Evolutionary conservation across 2,797 vertebrate genomes (phyloP).

Genomic region (Chaetophractus vellerosus): DNA sequence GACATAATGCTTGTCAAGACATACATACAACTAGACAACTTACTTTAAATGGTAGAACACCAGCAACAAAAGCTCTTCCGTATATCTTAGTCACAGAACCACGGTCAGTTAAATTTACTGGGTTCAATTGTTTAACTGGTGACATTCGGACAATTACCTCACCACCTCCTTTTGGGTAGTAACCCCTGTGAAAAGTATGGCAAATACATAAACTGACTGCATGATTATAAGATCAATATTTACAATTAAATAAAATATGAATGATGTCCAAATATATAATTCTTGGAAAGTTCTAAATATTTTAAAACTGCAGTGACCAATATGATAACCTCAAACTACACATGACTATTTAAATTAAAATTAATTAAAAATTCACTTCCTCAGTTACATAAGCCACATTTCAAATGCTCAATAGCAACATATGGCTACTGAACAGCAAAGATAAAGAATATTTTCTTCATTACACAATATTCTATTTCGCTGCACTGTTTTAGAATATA

Average conservation of each 20-base stretch:
- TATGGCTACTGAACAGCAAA: background rate
- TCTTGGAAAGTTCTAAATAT: background rate
- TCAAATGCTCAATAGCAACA: background rate
- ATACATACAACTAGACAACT: slow-evolving; percentile 68
- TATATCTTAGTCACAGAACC: slow-evolving; percentile 97
- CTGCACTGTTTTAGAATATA: background rate
- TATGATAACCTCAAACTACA: background rate
- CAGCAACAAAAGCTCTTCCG: slow-evolving; percentile 96
- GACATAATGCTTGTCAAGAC: background rate
- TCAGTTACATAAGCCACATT: background rate
- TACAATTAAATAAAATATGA: background rate
- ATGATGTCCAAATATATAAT: background rate
- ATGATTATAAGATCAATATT: background rate
- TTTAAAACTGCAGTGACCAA: background rate
- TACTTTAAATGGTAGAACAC: slow-evolving; percentile 96
- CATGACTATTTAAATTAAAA: background rate
- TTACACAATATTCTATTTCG: background rate
- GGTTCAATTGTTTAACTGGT: slow-evolving; percentile 95
- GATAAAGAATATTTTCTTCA: background rate
- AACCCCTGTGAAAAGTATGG: slow-evolving; percentile 92
- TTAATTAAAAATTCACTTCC: background rate
- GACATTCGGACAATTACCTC: slow-evolving; percentile 94
- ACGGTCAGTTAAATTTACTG: slow-evolving; percentile 94
- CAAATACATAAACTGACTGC: background rate
- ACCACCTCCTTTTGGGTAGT: slow-evolving; percentile 97